Evolutionary conservation across 2,113 vertebrate genomes (phyloP).

Genomic region (Scalopus aquaticus): DNA sequence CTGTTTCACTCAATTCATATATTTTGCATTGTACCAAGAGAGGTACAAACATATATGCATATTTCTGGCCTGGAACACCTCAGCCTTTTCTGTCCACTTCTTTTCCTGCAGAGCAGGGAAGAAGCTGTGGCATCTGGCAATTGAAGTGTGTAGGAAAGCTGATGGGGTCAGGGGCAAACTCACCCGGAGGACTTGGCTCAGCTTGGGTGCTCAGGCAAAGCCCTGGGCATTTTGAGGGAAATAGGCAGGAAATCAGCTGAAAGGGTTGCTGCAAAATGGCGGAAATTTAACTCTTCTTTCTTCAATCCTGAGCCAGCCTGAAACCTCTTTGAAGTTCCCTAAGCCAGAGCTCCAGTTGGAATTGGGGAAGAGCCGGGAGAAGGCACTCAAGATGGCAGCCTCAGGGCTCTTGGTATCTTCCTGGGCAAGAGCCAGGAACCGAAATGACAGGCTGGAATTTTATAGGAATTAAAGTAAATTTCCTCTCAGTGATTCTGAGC

Average conservation of each 20-base stretch:
- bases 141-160: background rate
- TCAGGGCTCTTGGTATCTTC: background rate
- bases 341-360: background rate
- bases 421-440: background rate
- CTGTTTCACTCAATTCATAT: background rate
- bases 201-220: background rate
- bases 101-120: background rate
- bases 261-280: background rate
- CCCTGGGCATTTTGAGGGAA: background rate
- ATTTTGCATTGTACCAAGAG: background rate
- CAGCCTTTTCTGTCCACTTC: background rate
- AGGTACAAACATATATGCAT: background rate
- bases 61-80: background rate
- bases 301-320: rapidly evolving
- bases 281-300: background rate
- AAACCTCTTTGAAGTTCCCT: background rate
- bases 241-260: background rate
- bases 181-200: background rate
- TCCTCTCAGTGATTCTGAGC: background rate
- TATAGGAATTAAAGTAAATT: background rate
- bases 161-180: background rate
- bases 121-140: background rate
- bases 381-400: background rate
- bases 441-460: background rate
- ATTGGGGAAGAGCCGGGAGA: background rate